Base-by-base conservation (phyloP, 2,113 vertebrate genomes). In the Ciconia stormi region DNA sequence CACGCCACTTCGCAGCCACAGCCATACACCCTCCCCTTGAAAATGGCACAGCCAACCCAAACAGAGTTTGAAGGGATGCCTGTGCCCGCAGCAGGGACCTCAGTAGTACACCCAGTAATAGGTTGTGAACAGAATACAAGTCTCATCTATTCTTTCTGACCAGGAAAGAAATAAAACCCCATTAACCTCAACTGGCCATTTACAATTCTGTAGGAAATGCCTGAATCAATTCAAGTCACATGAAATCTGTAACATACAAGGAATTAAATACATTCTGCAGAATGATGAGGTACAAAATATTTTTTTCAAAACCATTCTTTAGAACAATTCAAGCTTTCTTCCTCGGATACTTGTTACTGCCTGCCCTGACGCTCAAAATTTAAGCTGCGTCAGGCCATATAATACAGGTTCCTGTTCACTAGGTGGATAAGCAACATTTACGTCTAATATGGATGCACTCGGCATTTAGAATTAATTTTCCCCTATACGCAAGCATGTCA, bases 381-480 rank as follows among this genome's bases (percentile, higher is more conserved):
- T 82, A 85, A 73, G 32, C 76, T 84, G 66, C 0, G 8, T 87
- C 70, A 70, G 58, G 61, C 58, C 65, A 49, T 55, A 49, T 50
- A 93, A 81, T 14, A 56, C 19, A 87, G n/a, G 46, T 21, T 91
- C 34, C 44, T 76, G 52, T 36, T 89, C 80, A 55, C 8, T 61
- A 63, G 53, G 62, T 77, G 50, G 69, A 91, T 82, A 40, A 96
- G 49, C 56, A 90, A 61, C 65, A 52, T 85, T 94, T 85, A 74
- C 16, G 44, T 93, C 63, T 82, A 81, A 65, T 65, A 65, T 34
- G 46, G 77, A 87, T 72, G 65, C n/a, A 66, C 14, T 89, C 16
- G 6, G 46, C 65, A 95, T 77, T 93, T 90, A 72, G 46, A 96
- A 93, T 89, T 95, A 59, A 93, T 89, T 94, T 93, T 66, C 42